These are phyloP conservation scores for Myodes glareolus DNA, from an alignment of 2,113 vertebrate species.

Conservation along the genomic window DNA sequence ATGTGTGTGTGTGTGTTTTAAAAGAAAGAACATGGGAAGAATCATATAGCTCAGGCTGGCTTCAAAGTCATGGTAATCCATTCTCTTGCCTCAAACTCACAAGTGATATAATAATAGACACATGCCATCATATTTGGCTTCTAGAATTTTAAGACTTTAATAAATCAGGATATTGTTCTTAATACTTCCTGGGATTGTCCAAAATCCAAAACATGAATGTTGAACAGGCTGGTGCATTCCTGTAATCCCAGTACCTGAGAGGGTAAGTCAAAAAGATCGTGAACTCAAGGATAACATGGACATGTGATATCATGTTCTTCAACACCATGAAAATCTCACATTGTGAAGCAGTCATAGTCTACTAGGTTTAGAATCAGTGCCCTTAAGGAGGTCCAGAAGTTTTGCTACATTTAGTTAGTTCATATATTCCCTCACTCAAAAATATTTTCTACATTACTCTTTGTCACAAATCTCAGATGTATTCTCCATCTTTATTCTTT, in stretches of 20 bases:
- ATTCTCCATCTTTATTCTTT: background rate
- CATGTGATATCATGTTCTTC: background rate
- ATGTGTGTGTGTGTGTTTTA: background rate
- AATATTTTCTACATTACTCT: background rate
- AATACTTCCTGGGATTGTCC: background rate
- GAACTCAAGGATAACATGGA: background rate
- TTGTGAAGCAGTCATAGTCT: background rate
- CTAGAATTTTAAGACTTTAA: background rate
- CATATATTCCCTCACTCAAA: background rate
- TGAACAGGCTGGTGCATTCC: background rate
- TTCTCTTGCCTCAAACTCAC: background rate
- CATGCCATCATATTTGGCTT: background rate
- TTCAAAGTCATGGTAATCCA: background rate
- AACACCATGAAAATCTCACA: background rate
- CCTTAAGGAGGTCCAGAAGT: background rate
- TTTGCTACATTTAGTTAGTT: background rate
- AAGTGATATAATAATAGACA: background rate
- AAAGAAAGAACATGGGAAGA: background rate
- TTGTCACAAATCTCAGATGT: background rate
- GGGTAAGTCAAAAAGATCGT: background rate
- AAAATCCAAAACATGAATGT: background rate
- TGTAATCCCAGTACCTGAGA: background rate
- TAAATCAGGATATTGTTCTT: background rate
- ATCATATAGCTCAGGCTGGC: background rate
- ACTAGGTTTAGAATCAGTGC: background rate